Evolutionary conservation across 2,888 invertebrate species (phyloP).

Genomic region (Leistus spinibarbis): DNA sequence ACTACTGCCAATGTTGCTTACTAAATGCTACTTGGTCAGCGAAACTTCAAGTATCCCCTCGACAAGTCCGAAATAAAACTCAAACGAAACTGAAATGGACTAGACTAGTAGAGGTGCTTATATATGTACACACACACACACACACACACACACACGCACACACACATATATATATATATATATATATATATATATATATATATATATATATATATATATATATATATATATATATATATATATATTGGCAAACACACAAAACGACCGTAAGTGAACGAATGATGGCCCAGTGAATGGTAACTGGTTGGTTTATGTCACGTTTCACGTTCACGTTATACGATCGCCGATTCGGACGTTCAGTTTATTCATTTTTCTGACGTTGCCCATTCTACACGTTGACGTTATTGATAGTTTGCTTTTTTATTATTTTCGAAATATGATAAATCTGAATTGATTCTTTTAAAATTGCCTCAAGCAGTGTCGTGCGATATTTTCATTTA

Average conservation of each 20-base stretch:
- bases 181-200: conserved; percentile 1
- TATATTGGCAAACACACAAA: not conserved
- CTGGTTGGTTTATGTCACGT: not conserved
- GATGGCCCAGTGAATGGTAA: not conserved
- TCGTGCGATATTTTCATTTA: not conserved
- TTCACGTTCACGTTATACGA: not conserved
- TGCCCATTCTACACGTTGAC: not conserved
- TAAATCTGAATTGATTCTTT: not conserved
- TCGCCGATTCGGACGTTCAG: not conserved
- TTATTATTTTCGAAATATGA: not conserved
- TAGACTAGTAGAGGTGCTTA: too few relatives aligned
- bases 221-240: not conserved
- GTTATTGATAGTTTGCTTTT: not conserved
- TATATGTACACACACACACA: too few relatives aligned
- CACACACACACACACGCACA: too few relatives aligned
- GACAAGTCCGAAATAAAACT: too few relatives aligned
- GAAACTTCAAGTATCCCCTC: too few relatives aligned
- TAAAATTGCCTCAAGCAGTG: not conserved
- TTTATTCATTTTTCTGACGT: not conserved
- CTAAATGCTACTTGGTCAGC: too few relatives aligned
- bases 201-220: not conserved
- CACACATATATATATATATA: not conserved
- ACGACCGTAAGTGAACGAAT: not conserved
- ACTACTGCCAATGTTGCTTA: too few relatives aligned
- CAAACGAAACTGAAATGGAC: too few relatives aligned